Percentiles rank a stretch among this genome's conserved stretches.
Evolutionary conservation across 2,113 vertebrate species (phyloP).

Genomic region (rat (Rattus norvegicus)): DNA sequence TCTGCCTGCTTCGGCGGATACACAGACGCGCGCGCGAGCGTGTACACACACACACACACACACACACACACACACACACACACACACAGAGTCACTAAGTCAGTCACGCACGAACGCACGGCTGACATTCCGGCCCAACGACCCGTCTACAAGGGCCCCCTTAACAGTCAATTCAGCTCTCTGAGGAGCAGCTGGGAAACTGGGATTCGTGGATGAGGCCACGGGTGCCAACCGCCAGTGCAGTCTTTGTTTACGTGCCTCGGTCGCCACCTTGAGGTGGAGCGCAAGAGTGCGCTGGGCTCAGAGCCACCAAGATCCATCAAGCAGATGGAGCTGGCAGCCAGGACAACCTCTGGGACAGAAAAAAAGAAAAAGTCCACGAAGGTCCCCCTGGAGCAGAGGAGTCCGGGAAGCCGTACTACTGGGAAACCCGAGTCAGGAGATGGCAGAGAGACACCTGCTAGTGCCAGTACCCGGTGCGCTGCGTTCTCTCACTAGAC

Average conservation of each 20-base stretch:
- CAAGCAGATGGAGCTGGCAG: neutral
- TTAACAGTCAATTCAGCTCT: constrained; percentile 71
- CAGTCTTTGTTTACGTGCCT: constrained; percentile 83
- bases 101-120: neutral
- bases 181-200: constrained; percentile 74
- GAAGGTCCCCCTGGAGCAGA: neutral
- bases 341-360: neutral
- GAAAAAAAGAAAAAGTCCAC: neutral
- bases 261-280: constrained; percentile 88
- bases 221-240: constrained; percentile 52
- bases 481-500: neutral
- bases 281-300: constrained; percentile 66
- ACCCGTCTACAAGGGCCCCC: constrained; percentile 57
- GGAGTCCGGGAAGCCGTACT: neutral
- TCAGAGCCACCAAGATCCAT: neutral
- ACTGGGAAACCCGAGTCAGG: neutral
- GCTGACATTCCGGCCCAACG: constrained; percentile 38
- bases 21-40: neutral
- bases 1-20: neutral
- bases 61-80: neutral
- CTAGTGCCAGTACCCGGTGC: neutral
- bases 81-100: neutral
- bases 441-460: neutral
- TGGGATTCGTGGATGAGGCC: constrained; percentile 71
- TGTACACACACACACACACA: neutral